These are phyloP conservation scores for Lamellibrachia columna DNA, from an alignment of 2,888 invertebrate species.

Conservation along the genomic window DNA sequence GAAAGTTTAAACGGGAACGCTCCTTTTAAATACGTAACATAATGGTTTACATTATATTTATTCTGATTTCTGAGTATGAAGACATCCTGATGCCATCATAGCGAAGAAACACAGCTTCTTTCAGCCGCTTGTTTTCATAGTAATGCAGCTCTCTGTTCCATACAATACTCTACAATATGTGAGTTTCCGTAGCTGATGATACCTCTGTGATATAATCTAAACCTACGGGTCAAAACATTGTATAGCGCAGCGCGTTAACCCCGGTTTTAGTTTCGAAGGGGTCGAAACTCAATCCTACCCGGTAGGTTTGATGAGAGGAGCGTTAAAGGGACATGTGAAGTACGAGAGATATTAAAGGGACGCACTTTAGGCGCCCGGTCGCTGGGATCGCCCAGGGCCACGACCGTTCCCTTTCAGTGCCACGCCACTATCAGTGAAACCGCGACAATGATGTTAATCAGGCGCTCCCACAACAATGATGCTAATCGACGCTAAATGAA, in stretches of 20 bases:
- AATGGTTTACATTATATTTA: too few species aligned
- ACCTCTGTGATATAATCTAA: background rate
- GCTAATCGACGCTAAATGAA: conserved; percentile 5
- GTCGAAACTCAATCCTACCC: background rate
- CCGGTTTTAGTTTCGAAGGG: background rate
- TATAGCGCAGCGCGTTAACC: background rate
- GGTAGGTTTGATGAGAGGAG: background rate
- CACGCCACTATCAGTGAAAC: background rate
- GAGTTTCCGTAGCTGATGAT: background rate
- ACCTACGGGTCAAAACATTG: background rate
- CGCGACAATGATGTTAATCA: conserved; percentile 12
- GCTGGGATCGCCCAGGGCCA: background rate
- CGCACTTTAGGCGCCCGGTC: background rate
- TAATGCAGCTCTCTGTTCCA: too few species aligned
- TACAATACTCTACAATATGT: background rate
- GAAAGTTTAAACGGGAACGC: too few species aligned
- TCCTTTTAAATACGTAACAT: too few species aligned
- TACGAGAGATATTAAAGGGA: background rate
- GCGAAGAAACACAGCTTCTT: background rate
- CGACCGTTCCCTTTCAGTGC: background rate
- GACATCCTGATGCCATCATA: background rate
- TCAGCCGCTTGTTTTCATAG: too few species aligned
- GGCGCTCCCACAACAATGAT: background rate
- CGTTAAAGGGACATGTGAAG: background rate
- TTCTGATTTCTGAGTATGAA: too few species aligned